These are phyloP conservation scores for Ceramica pisi DNA, from an alignment of 2,888 invertebrate genomes.

Conservation along the genomic window DNA sequence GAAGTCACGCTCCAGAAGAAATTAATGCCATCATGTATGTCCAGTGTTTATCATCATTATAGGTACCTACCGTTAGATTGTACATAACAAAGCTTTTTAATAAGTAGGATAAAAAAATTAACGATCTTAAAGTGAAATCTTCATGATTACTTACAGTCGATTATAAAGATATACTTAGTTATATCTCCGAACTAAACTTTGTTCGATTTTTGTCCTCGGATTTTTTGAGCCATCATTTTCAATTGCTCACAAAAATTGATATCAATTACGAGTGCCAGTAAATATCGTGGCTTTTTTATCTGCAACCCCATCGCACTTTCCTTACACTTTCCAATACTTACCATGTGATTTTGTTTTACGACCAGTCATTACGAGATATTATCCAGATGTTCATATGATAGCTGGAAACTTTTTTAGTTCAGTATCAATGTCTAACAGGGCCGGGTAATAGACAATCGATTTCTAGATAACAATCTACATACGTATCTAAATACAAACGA, in stretches of 20 bases:
- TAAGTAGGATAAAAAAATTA: not conserved
- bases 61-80: constrained; percentile 12
- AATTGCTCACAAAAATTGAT: constrained; percentile 38
- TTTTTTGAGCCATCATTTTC: constrained; percentile 32
- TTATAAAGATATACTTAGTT: not conserved
- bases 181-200: not conserved
- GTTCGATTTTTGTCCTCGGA: not conserved
- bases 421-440: constrained; percentile 63
- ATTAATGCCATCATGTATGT: constrained; percentile 83
- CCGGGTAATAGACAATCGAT: constrained; percentile 74
- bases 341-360: constrained; percentile 71
- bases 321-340: constrained; percentile 72
- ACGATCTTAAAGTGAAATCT: constrained; percentile 2
- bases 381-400: constrained; percentile 63
- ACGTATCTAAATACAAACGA: constrained; percentile 49
- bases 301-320: constrained; percentile 67
- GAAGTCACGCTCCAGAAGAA: constrained; percentile 90
- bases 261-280: constrained; percentile 33
- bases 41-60: constrained; percentile 52
- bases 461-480: constrained; percentile 75
- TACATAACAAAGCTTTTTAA: not conserved
- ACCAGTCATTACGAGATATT: constrained; percentile 73
- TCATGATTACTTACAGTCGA: not conserved
- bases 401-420: constrained; percentile 55
- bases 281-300: constrained; percentile 62